These are phyloP conservation scores for Serranochromis macrocephalus DNA, from an alignment of 2,113 vertebrate genomes.

Conservation along the genomic window DNA sequence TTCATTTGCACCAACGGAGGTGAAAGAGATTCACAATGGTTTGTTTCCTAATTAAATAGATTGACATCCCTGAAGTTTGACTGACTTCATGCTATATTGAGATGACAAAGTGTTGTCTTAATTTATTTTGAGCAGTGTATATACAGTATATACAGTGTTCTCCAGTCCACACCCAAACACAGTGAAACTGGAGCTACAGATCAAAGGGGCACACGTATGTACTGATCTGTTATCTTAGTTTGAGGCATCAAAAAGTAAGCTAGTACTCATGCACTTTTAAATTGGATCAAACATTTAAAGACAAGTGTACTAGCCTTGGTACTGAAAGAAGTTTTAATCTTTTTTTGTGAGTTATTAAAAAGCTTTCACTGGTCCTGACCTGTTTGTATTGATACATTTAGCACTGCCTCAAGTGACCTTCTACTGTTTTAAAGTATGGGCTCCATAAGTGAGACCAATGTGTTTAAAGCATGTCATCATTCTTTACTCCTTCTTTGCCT, in stretches of 20 bases:
- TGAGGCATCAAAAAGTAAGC: background rate
- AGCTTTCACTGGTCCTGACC: background rate
- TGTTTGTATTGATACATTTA: background rate
- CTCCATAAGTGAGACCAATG: background rate
- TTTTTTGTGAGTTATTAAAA: background rate
- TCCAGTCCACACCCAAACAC: background rate
- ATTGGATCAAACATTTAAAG: background rate
- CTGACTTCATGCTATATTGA: background rate
- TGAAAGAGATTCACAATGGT: background rate
- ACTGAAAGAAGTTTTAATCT: background rate
- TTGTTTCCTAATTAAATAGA: background rate
- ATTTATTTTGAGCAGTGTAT: background rate
- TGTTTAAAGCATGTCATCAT: background rate
- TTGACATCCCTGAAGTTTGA: background rate
- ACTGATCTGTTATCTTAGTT: background rate
- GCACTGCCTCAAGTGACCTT: background rate
- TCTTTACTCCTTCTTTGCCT: background rate
- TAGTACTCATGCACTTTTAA: background rate
- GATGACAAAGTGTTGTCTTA: background rate
- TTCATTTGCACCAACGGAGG: background rate
- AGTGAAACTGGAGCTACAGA: background rate
- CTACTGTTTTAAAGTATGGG: background rate
- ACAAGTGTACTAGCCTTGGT: background rate
- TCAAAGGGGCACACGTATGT: background rate
- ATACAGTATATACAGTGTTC: background rate